Conservation (phyloP, 2,888 invertebrate species). For the Cetonia aurata region DNA sequence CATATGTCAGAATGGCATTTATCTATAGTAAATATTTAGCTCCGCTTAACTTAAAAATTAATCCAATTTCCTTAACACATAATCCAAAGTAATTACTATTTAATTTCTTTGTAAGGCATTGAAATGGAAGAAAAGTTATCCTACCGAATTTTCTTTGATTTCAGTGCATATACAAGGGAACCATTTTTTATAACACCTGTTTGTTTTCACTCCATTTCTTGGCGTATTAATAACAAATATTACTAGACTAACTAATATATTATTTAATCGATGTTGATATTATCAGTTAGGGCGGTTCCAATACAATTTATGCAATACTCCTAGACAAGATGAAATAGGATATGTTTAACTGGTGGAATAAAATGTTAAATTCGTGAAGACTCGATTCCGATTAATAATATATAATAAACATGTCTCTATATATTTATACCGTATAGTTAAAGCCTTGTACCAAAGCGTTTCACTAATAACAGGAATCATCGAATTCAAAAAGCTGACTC, state of each 20-base stretch:
- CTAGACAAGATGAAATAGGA: neutral
- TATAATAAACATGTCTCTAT: neutral
- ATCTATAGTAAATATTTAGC: neutral
- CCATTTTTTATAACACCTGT: no score
- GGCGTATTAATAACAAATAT: conserved; percentile 4
- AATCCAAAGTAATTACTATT: neutral
- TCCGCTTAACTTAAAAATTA: conserved; percentile 10
- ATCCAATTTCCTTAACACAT: conserved; percentile 1
- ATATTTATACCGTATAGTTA: conserved; percentile 33
- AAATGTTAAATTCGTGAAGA: neutral
- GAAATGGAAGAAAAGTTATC: neutral
- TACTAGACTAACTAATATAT: neutral
- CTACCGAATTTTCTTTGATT: neutral
- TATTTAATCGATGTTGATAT: conserved; percentile 13
- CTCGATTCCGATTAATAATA: neutral
- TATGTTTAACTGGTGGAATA: neutral
- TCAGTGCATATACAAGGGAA: neutral
- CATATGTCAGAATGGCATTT: no score
- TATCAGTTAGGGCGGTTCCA: conserved; percentile 1
- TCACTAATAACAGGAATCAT: neutral
- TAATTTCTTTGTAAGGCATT: neutral
- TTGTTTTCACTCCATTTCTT: no score
- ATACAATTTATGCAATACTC: conserved; percentile 35
- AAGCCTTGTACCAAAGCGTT: conserved; percentile 41
- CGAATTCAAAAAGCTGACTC: no score